Evolutionary conservation across 2,888 invertebrate species (phyloP).

Genomic region (Acrocyrtus sp.): DNA sequence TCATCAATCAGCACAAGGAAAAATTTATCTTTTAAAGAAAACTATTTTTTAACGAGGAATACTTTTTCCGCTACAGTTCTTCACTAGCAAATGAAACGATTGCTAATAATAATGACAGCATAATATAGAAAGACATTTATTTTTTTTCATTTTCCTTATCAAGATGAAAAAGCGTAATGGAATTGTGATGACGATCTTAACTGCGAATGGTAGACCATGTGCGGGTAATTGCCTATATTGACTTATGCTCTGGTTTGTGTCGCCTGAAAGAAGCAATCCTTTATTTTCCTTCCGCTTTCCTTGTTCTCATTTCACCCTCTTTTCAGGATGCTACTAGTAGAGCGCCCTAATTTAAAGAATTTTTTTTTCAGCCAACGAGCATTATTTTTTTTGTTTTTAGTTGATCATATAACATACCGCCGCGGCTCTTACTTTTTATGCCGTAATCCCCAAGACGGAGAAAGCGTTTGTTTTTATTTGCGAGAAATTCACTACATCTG

Average conservation of each 20-base stretch:
- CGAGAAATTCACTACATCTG: too few species aligned
- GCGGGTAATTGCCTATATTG: conserved; percentile 28
- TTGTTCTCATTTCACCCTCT: conserved; percentile 1
- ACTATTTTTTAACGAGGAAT: neutral
- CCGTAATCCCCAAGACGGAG: too few species aligned
- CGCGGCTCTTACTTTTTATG: too few species aligned
- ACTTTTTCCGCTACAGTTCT: neutral
- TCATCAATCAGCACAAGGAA: neutral
- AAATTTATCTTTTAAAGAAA: neutral
- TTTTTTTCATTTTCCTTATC: neutral
- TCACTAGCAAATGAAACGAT: neutral
- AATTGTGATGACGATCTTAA: conserved; percentile 24
- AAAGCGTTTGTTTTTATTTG: too few species aligned
- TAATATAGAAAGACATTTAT: neutral
- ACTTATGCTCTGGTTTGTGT: too few species aligned
- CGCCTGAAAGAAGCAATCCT: conserved; percentile 4
- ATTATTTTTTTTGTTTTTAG: neutral
- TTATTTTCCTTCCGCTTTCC: too few species aligned
- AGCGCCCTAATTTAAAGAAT: neutral
- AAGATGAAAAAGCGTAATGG: conserved; percentile 17
- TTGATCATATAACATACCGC: neutral
- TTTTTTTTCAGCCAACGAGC: neutral
- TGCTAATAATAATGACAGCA: neutral
- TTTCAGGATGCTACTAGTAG: too few species aligned
- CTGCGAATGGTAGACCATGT: conserved; percentile 20